Evolutionary conservation across 2,113 vertebrate genomes (phyloP).

Genomic region (Hemiscyllium ocellatum): DNA sequence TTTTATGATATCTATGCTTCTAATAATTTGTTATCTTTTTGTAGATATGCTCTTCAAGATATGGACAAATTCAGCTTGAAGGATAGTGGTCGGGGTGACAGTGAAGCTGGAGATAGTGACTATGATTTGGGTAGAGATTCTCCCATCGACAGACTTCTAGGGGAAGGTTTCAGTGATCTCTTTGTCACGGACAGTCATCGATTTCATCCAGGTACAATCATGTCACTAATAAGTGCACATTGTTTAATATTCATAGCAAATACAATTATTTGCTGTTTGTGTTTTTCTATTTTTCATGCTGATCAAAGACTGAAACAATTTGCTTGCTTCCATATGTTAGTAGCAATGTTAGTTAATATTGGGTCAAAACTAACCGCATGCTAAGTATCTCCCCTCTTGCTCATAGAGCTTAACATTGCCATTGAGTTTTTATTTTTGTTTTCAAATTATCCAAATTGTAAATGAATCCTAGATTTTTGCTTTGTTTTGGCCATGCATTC

Average conservation of each 20-base stretch:
- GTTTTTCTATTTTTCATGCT: neutral
- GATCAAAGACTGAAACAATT: neutral
- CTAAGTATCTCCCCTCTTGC: neutral
- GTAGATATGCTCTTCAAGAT: constrained; percentile 89
- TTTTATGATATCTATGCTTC: constrained; percentile 27
- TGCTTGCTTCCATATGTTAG: too few species aligned
- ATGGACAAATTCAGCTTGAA: constrained; percentile 99
- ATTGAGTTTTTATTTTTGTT: neutral
- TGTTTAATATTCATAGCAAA: neutral
- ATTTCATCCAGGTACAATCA: constrained; percentile 81
- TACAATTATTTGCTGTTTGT: neutral
- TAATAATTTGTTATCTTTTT: constrained; percentile 40
- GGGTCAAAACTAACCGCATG: neutral
- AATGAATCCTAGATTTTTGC: neutral
- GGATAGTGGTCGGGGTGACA: constrained; percentile 95
- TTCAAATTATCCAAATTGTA: neutral
- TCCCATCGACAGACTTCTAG: constrained; percentile 85
- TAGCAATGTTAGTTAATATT: neutral
- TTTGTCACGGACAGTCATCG: constrained; percentile 83
- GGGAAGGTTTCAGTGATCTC: constrained; percentile 91
- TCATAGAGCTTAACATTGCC: neutral
- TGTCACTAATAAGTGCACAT: neutral
- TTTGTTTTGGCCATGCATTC: neutral
- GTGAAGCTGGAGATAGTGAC: constrained; percentile 96
- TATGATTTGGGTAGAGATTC: constrained; percentile 94